Conservation (phyloP, 1,140 invertebrate species). For the Odontomachus brunneus region DNA sequence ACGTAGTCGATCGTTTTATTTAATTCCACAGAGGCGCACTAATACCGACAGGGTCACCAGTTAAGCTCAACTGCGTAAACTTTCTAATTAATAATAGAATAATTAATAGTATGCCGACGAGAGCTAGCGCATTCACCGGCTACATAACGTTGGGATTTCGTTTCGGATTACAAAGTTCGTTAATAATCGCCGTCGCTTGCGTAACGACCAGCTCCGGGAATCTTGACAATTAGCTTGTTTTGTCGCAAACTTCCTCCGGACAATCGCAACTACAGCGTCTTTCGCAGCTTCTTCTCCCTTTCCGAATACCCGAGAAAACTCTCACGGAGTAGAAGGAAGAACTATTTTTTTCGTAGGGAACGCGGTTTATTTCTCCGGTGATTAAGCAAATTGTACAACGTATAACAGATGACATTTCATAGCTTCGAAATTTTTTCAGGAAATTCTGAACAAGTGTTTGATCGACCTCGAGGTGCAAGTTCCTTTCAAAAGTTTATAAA, state of each 20-base stretch:
- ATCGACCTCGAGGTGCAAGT: too few relatives aligned
- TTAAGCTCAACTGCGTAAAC: conserved; percentile 25
- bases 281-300: conserved; percentile 10
- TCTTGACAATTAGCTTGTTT: conserved; percentile 48
- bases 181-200: conserved; percentile 36
- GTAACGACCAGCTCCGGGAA: not conserved
- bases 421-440: not conserved
- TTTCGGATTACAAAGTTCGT: conserved; percentile 50
- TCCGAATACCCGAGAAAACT: not conserved
- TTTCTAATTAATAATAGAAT: conserved; percentile 59
- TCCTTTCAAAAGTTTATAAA: too few relatives aligned
- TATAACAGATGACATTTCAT: not conserved
- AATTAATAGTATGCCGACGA: conserved; percentile 18
- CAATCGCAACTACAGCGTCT: conserved; percentile 2
- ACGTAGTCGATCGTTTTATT: conserved; percentile 20
- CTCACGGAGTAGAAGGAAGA: not conserved
- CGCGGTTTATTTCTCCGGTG: not conserved
- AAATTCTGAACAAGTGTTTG: not conserved
- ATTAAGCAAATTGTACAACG: not conserved
- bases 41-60: conserved; percentile 18
- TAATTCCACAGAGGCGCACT: conserved; percentile 17
- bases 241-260: conserved; percentile 37
- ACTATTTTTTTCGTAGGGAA: not conserved
- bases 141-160: not conserved
- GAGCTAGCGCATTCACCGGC: not conserved